Conservation (phyloP, 2,888 invertebrate genomes). For the Lobophora halterata region DNA sequence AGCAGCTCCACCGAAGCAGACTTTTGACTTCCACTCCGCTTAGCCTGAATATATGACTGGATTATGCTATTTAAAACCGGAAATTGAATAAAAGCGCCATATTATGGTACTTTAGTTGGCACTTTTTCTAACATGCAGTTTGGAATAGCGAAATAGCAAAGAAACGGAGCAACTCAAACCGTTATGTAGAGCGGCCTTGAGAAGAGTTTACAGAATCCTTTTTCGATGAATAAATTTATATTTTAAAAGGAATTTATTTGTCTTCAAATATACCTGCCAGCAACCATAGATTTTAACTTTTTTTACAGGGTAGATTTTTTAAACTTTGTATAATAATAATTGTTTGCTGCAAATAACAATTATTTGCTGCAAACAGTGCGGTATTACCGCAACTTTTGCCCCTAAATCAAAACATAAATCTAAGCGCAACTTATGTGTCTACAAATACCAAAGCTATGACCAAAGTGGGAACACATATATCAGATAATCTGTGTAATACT, state of each 20-base stretch:
- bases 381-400: slow-evolving; percentile 17
- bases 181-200: no score
- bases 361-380: slow-evolving; percentile 8
- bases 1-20: slow-evolving; percentile 20
- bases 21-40: slow-evolving; percentile 17
- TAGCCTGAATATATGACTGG: slow-evolving; percentile 18
- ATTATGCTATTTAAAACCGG: slow-evolving; percentile 11
- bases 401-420: slow-evolving; percentile 22
- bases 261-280: no score
- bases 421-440: slow-evolving; percentile 8
- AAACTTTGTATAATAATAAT: no score
- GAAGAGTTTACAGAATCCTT: no score
- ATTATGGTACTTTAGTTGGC: no score
- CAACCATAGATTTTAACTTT: no score
- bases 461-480: slow-evolving; percentile 6
- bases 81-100: slow-evolving; percentile 8
- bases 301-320: no score
- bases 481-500: slow-evolving; percentile 2
- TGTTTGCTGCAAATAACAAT: no score
- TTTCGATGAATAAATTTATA: no score
- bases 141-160: slow-evolving; percentile 1
- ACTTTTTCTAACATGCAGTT: no score
- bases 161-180: slow-evolving; percentile 5
- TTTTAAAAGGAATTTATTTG: no score
- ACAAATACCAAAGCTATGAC: slow-evolving; percentile 1